Percentiles rank a stretch among this genome's conserved stretches.
These are phyloP conservation scores for Pterostichus madidus DNA, from an alignment of 2,888 invertebrate genomes.

Conservation along the genomic window DNA sequence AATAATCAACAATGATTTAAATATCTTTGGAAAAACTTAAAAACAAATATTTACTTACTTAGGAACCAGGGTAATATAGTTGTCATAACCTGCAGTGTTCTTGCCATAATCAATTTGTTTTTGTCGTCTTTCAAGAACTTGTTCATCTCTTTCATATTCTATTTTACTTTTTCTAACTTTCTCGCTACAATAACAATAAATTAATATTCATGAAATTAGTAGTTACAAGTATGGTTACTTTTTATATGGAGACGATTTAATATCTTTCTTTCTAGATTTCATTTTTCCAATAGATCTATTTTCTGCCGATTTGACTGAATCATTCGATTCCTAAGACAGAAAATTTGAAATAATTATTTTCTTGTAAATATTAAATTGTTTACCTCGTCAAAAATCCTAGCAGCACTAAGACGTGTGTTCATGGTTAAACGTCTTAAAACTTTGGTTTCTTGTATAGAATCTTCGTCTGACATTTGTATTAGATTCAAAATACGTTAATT, in stretches of 20 bases:
- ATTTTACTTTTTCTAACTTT: conserved; percentile 67
- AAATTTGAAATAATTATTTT: background rate
- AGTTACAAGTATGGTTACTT: conserved; percentile 31
- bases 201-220: background rate
- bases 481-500: background rate
- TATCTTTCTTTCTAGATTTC: conserved; percentile 42
- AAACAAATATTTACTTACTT: conserved; percentile 82
- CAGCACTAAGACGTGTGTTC: conserved; percentile 73
- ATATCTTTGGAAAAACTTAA: conserved; percentile 1
- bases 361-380: background rate
- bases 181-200: background rate
- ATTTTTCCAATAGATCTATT: conserved; percentile 29
- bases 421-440: conserved; percentile 70
- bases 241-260: conserved; percentile 58
- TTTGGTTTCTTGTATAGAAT: conserved; percentile 39
- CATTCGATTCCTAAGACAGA: conserved; percentile 50
- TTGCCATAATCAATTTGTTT: conserved; percentile 98
- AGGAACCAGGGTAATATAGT: conserved; percentile 85
- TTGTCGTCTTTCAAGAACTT: conserved; percentile 87
- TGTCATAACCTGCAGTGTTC: conserved; percentile 92
- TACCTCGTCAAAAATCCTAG: conserved; percentile 74
- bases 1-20: conserved; percentile 37
- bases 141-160: conserved; percentile 86
- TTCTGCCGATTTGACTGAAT: conserved; percentile 12
- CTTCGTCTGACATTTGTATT: conserved; percentile 46